phyloP scores from a whole-genome alignment of 2,797 vertebrate genomes.

The Molossus alvarezi region DNA sequence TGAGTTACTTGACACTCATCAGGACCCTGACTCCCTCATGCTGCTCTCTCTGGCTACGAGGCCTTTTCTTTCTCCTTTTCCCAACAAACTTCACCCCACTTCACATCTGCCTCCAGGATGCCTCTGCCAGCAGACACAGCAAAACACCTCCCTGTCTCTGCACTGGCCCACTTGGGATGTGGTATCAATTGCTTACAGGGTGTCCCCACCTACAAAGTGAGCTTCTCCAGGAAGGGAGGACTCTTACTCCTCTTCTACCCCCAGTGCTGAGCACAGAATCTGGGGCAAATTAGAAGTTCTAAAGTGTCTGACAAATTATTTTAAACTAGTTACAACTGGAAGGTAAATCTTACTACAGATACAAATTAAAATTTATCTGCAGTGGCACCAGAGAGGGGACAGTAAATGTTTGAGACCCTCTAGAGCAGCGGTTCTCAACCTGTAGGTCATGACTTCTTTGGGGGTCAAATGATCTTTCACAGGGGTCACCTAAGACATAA shows the following conservation, averaged over 20 bases:
- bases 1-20: no score
- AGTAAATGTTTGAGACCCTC: conserved; percentile 27
- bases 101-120: not conserved
- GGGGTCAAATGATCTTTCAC: no score
- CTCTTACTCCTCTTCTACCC: not conserved
- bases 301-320: conserved; percentile 38
- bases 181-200: not conserved
- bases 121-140: not conserved
- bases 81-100: not conserved
- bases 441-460: no score
- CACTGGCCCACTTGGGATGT: not conserved
- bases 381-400: not conserved
- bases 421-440: no score
- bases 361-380: conserved; percentile 45
- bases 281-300: not conserved
- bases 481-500: no score
- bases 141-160: not conserved
- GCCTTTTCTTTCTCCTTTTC: not conserved
- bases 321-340: conserved; percentile 17
- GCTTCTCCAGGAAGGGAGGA: not conserved
- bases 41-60: no score
- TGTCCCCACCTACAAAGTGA: not conserved
- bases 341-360: conserved; percentile 39
- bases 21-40: no score
- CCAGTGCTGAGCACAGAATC: conserved; percentile 36